Base-by-base conservation (phyloP, 2,113 vertebrate genomes). In the Bubo blakistoni region DNA sequence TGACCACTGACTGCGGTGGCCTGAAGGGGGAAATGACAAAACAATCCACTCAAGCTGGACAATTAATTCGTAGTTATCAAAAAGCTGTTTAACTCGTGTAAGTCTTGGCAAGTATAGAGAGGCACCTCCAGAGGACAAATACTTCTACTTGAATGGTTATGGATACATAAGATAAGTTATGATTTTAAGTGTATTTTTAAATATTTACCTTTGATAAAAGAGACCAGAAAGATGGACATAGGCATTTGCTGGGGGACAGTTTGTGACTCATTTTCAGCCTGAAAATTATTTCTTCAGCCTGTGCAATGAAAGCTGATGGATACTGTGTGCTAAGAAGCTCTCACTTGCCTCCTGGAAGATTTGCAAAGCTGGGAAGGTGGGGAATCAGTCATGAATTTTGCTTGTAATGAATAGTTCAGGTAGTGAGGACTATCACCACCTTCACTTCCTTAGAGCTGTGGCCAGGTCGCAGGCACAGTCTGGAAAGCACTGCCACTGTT, bases 131-230 rank as follows among this genome's bases (percentile, higher is more conserved):
- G 36, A 42, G 40, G 29, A 30, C 10, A 42, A 30, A 52, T 8
- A 5, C 54, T 69, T 32, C 34, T 62, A 4, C 4, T 66, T 11
- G 8, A 13, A 2, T 49, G 30, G 19, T 7, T 73, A 9, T 7
- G n/a, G 27, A 34, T 6, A 4, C 13, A 1, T 6, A 6, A 58
- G 9, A 1, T 6, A 6, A 58, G 9, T 18, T 54, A 11, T 10
- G 26, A 30, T 8, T 7, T 1, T 34, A 42, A 24, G 21, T 22
- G 2, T 25, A 9, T 38, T 2, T 65, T 30, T 6, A 44, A 49
- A 11, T 29, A 17, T 36, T 85, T 63, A 27, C 34, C 11, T n/a
- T 57, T 44, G 26, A 6, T 38, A 13, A 46, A 46, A 21, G 8
- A 14, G 17, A 67, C 6, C 2, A 6, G 65, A 19, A 51, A 61